Base-by-base conservation (phyloP, 1,140 invertebrate genomes). In the Bombus picipes region DNA sequence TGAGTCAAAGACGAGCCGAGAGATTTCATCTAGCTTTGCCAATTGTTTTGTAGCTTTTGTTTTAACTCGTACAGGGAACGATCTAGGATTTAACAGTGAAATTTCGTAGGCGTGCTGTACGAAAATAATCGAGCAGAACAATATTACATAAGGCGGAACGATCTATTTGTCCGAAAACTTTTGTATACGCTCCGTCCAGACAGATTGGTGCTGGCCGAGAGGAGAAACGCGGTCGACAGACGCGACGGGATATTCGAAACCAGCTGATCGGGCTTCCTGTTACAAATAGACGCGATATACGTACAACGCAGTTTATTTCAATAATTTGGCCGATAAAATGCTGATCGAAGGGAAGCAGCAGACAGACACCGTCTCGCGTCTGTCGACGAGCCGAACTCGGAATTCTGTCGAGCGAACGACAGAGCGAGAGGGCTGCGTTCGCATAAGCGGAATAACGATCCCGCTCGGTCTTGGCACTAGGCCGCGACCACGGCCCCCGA, bases 311-410 rank as follows among this genome's bases (percentile, higher is more conserved):
- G 87, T 93, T 93, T 92, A 90, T 93, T 92, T 91, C 92, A 91
- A 93, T 93, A 92, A 93, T 93, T 92, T 90, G 85, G 81, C 88
- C 90, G 88, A 93, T 93, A 92, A 93, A 93, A 92, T 92, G 91
- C 90, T 92, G 90, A 92, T 93, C 89, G 85, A 71, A 75, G 66
- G 81, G 47, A 72, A 79, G 75, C 72, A 76, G 75, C 72, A 15
- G 77, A 68, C 71, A 74, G 80, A 83, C 83, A 87, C 82, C 81
- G 68, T 79, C 65, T 86, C 83, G 83, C 85, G 88, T 93, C 88
- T 92, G 88, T 92, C 91, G 90, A 85, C 90, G 85, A 85, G 85
- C 41, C 90, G 86, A 87, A 89, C 85, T 81, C 85, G 87, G 74
- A 91, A 90, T 93, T 88, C 72, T 81, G 37, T 53, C 66, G 41